Base-by-base conservation (phyloP, 2,113 vertebrate species). In the Oceanodroma tethys region DNA sequence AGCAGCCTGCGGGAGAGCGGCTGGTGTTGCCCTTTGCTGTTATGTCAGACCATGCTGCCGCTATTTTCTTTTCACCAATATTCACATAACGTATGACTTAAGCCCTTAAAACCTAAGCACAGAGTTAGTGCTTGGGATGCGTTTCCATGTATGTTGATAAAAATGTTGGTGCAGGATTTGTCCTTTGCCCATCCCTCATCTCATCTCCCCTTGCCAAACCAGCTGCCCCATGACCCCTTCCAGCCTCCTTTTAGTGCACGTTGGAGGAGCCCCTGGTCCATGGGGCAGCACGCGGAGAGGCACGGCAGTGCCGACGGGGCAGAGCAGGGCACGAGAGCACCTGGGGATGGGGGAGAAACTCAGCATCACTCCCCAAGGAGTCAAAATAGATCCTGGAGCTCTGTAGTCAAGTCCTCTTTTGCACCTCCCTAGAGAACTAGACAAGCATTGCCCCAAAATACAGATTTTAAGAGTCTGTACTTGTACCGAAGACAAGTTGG, bases 281-380 rank as follows among this genome's bases (percentile, higher is more conserved):
- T 29, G 34, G 38, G 43, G 40, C 7, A 26, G 16, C 6, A 23
- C 1, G 4, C 19, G 13, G 11, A 34, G 16, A 29, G 36, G 30
- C 30, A 8, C 0, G 1, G 17, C 2, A 16, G 16, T 45, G 14
- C 34, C 9, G 14, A 12, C 2, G 25, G 16, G 22, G 17, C 72
- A 50, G 34, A 86, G 11, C 3, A 2, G 6, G 75, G 17, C 32
- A 59, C 1, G 7, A 58, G 18, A 56, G n/a, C 19, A 6, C 7
- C 26, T 62, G 47, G 6, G 38, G 47, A 18, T 38, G 32, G 25
- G 16, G 30, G 3, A 53, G 36, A 13, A 25, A 65, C 42, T 32
- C 53, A 58, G 56, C 1, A 1, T 42, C 45, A 36, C 32, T 62
- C 6, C 32, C 5, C 20, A 50, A 18, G 30, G 48, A 9, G 14